Evolutionary conservation across 2,888 invertebrate species (phyloP).

Genomic region (Zele albiditarsus): DNA sequence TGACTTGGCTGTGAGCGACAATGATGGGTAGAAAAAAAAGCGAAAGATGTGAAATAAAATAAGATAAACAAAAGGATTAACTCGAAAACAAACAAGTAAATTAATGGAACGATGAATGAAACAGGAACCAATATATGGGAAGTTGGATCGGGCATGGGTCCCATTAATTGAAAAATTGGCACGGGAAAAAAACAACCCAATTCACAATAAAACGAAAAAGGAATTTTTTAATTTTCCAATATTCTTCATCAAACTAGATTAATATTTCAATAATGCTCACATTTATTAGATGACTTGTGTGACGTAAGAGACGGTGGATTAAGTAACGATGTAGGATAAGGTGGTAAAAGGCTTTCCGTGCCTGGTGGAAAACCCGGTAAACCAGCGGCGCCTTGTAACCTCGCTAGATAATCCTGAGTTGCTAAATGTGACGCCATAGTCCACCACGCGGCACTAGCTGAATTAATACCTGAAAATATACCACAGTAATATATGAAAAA

Average conservation of each 20-base stretch:
- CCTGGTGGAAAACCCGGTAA: constrained; percentile 81
- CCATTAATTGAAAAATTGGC: too few relatives aligned
- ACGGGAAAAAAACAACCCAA: background rate
- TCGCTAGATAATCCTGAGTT: constrained; percentile 89
- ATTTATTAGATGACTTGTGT: constrained; percentile 71
- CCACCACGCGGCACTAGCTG: constrained; percentile 86
- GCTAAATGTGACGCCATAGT: constrained; percentile 92
- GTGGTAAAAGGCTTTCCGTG: constrained; percentile 72
- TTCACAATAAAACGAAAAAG: background rate
- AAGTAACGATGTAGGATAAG: constrained; percentile 78
- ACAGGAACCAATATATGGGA: too few relatives aligned
- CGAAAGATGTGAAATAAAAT: too few relatives aligned
- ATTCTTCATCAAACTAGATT: too few relatives aligned
- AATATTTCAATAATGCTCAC: constrained; percentile 60
- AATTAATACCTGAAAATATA: constrained; percentile 75
- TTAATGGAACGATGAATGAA: background rate
- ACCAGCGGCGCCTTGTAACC: constrained; percentile 85
- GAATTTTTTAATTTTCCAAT: too few relatives aligned
- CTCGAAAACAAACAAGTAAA: constrained; percentile 21
- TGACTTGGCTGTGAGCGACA: constrained; percentile 64
- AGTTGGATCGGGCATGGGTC: too few relatives aligned
- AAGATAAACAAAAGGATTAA: too few relatives aligned
- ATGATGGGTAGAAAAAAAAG: constrained; percentile 10
- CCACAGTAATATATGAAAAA: too few relatives aligned
- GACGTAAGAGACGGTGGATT: constrained; percentile 74